Conservation (phyloP, 2,797 vertebrate species). For the Hemitrygon akajei region DNA sequence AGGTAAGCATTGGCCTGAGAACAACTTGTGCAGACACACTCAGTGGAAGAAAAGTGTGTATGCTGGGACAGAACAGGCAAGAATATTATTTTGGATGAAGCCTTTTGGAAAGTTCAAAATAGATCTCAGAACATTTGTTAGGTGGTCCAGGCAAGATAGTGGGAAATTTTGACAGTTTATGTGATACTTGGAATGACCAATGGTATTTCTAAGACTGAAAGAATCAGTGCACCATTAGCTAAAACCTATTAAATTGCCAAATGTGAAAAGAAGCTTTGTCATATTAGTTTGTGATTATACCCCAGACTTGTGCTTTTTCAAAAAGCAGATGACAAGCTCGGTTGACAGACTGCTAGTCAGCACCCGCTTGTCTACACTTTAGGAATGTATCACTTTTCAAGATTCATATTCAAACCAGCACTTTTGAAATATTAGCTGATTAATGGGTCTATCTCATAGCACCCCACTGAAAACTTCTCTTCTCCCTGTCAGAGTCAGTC, state of each 20-base stretch:
- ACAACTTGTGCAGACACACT: neutral
- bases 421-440: slow-evolving; percentile 19
- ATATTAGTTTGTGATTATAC: neutral
- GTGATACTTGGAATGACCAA: neutral
- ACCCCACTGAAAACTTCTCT: neutral
- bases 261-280: neutral
- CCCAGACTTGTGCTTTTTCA: neutral
- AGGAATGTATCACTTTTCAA: slow-evolving; percentile 19
- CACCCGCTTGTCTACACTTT: neutral
- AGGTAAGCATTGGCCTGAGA: neutral
- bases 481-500: neutral
- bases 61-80: neutral
- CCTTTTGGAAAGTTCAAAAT: neutral
- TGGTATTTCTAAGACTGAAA: neutral
- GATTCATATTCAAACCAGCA: neutral
- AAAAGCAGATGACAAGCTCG: neutral
- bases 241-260: neutral
- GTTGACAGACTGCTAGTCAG: neutral
- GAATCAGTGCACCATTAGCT: neutral
- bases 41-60: neutral
- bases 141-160: neutral
- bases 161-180: neutral
- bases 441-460: neutral
- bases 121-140: neutral
- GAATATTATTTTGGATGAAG: neutral